Base-by-base conservation (phyloP, 2,888 invertebrate genomes). In the Protodeltote pygarga region DNA sequence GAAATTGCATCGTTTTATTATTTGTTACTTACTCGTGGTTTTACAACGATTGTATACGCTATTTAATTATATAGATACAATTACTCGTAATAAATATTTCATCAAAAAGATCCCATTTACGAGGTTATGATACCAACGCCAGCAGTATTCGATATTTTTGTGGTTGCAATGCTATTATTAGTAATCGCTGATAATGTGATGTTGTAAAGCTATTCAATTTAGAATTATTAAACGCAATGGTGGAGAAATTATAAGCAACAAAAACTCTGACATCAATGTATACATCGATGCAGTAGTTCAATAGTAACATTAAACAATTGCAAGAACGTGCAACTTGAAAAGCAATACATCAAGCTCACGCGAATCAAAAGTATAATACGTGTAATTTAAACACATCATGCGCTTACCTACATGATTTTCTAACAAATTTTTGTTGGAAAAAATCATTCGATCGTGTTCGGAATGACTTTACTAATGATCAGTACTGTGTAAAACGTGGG, bases 401-500 rank as follows among this genome's bases (percentile, higher is more conserved):
- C 52, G 62, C 71, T 64, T 66, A 64, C 71, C 54, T 66, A 50
- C 45, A 66, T 75, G 59, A 72, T 77, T 67, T 73, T 75, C 73
- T 67, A 77, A 74, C 76, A 65, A 73, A 75, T 50, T 75, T 81
- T 79, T 69, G 49, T 73, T 62, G 54, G 62, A 76, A 81, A 83
- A 82, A 81, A 75, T 67, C 65, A 70, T 59, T 72, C 61, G 71
- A 66, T 85, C 81, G 83, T 85, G 80, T 72, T 53, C 69, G 60
- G 71, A 85, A 85, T 79, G 77, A 75, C 77, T 79, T 42, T 70
- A 73, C 80, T 83, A 86, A 85, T 80, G 76, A 81, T 65, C 68
- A 61, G 73, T 79, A 67, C 65, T 71, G 72, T 71, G 71, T 74
- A 81, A 83, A 87, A 80, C 85, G 84, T 85, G 85, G 80, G 77